A percentile compares a stretch with the other conserved stretches of the same genome.
Conservation (phyloP, 2,113 vertebrate genomes). For the Apodemus sylvaticus region DNA sequence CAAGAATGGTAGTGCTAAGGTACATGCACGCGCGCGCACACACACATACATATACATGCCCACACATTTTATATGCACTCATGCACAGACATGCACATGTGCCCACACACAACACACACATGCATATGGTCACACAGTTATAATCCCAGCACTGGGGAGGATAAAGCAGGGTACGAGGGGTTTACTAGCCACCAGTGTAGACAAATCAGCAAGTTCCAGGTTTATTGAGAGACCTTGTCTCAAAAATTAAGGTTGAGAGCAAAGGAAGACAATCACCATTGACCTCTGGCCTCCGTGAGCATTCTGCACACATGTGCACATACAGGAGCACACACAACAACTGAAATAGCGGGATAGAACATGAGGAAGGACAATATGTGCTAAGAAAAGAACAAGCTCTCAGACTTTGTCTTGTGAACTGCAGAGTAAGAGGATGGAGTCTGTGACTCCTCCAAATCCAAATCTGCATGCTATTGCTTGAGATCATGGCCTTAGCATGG, state of each 20-base stretch:
- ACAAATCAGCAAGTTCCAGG: neutral
- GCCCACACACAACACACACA: neutral
- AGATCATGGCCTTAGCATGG: neutral
- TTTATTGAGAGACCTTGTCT: neutral
- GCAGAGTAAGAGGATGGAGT: neutral
- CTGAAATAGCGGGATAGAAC: neutral
- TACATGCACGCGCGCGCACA: fast-evolving
- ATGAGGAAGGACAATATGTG: neutral
- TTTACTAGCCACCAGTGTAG: neutral
- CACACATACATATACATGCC: neutral
- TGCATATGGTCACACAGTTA: neutral
- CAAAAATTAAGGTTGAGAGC: neutral
- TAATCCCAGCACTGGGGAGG: neutral
- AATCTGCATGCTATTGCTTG: neutral
- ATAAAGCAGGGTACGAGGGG: neutral
- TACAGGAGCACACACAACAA: neutral
- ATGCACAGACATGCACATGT: neutral
- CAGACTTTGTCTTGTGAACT: neutral
- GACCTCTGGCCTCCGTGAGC: neutral
- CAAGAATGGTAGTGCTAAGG: neutral
- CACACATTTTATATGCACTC: too few species aligned
- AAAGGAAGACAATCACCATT: neutral
- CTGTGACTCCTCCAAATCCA: neutral
- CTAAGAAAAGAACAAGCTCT: neutral
- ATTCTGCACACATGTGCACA: too few species aligned